Evolutionary conservation across 2,888 invertebrate genomes (phyloP).

Genomic region (Cryptosula pallasiana): DNA sequence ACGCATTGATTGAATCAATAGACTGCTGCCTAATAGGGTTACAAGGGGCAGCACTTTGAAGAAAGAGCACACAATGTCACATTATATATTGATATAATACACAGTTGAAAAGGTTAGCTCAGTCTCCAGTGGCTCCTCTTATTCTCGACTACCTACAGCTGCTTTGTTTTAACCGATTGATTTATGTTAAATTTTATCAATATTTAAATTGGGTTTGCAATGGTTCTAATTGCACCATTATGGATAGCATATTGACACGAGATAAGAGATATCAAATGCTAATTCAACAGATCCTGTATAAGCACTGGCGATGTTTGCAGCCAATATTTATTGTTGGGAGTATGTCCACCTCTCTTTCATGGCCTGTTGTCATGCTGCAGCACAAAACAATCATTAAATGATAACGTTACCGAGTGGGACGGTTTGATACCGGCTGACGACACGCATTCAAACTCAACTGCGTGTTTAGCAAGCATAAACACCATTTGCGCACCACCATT

Average conservation of each 20-base stretch:
- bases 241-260: neutral
- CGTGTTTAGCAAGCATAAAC: neutral
- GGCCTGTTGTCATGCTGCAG: neutral
- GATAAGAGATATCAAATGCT: neutral
- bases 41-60: neutral
- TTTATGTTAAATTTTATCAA: constrained; percentile 10
- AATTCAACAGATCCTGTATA: neutral
- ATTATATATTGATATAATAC: neutral
- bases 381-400: neutral
- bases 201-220: constrained; percentile 18
- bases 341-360: neutral
- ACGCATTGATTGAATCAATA: too few relatives aligned
- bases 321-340: constrained; percentile 10
- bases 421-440: too few relatives aligned
- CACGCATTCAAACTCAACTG: too few relatives aligned
- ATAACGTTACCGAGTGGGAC: neutral
- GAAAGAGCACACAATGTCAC: neutral
- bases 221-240: constrained; percentile 18
- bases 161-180: neutral
- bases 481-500: neutral
- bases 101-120: neutral
- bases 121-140: neutral
- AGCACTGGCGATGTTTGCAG: constrained; percentile 1
- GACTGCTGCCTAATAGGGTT: too few relatives aligned
- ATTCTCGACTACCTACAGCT: too few relatives aligned